These are phyloP conservation scores for Anniella stebbinsi DNA, from an alignment of 2,797 vertebrate species.

Conservation along the genomic window DNA sequence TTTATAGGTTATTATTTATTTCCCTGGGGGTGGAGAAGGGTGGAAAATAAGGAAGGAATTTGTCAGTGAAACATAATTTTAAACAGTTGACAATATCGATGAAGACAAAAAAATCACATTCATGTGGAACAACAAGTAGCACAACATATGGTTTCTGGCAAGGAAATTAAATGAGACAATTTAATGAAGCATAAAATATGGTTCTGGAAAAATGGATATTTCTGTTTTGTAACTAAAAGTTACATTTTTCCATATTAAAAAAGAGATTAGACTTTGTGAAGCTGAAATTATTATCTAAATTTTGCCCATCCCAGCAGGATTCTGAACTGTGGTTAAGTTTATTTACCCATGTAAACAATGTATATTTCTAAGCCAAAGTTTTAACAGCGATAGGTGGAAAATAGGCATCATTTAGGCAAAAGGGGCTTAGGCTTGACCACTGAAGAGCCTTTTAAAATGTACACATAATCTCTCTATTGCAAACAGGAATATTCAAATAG, in stretches of 20 bases:
- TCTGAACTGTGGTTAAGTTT: not conserved
- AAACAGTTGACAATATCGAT: conserved; percentile 48
- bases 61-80: conserved; percentile 57
- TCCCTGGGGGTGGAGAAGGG: conserved; percentile 33
- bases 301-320: conserved; percentile 7
- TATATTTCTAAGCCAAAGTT: not conserved
- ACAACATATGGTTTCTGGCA: conserved; percentile 49
- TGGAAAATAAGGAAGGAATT: conserved; percentile 48
- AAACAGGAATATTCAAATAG: not conserved
- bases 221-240: conserved; percentile 52
- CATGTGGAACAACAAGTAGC: conserved; percentile 48
- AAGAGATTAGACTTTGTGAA: conserved; percentile 5
- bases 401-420: not conserved
- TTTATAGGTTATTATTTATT: conserved; percentile 63
- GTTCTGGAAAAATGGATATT: conserved; percentile 28
- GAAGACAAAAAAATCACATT: conserved; percentile 60
- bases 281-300: conserved; percentile 10
- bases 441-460: not conserved
- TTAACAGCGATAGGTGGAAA: not conserved
- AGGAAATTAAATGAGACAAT: conserved; percentile 55
- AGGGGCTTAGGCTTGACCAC: not conserved
- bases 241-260: conserved; percentile 29
- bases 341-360: conserved; percentile 1
- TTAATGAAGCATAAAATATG: conserved; percentile 55
- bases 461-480: not conserved